Percentiles rank a stretch among this genome's conserved stretches.
Evolutionary conservation across 1,140 invertebrate species (phyloP).

Genomic region (Stenopsyche tienmushanensis): DNA sequence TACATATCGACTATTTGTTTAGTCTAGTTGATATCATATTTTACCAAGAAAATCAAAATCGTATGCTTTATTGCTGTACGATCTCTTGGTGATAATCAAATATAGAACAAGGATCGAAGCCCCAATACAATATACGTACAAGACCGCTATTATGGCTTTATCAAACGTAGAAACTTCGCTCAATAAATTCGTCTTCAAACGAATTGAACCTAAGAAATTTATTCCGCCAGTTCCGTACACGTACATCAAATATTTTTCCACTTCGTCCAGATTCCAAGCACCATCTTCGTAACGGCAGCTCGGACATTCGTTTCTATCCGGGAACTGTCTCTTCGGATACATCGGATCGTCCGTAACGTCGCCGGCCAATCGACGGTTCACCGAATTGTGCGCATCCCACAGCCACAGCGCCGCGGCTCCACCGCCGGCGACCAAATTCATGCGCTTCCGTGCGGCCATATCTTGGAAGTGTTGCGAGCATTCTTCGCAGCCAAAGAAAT

Average conservation of each 20-base stretch:
- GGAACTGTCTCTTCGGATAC: conserved; percentile 91
- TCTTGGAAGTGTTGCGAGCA: conserved; percentile 84
- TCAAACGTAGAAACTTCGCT: conserved; percentile 62
- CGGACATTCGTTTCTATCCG: conserved; percentile 67
- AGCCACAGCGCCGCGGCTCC: conserved; percentile 87
- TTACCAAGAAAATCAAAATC: too few species aligned
- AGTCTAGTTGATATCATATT: too few species aligned
- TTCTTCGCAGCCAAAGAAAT: conserved; percentile 93
- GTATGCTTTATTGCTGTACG: conserved; percentile 59
- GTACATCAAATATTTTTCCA: conserved; percentile 72
- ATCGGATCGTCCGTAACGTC: conserved; percentile 88
- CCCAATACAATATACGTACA: conserved; percentile 65
- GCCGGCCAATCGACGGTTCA: conserved; percentile 83
- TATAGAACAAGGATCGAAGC: conserved; percentile 68
- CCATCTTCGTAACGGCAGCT: conserved; percentile 63
- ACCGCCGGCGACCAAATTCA: conserved; percentile 66
- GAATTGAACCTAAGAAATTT: conserved; percentile 51
- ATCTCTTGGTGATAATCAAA: conserved; percentile 63
- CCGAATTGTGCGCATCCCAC: conserved; percentile 93
- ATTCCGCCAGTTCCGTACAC: conserved; percentile 68
- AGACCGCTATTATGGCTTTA: conserved; percentile 71
- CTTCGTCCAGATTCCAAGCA: conserved; percentile 69
- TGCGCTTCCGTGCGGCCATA: conserved; percentile 71
- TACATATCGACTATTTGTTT: too few species aligned
- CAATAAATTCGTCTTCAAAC: conserved; percentile 39